Base-by-base conservation (phyloP, 2,113 vertebrate species). In the Pao palembangensis region DNA sequence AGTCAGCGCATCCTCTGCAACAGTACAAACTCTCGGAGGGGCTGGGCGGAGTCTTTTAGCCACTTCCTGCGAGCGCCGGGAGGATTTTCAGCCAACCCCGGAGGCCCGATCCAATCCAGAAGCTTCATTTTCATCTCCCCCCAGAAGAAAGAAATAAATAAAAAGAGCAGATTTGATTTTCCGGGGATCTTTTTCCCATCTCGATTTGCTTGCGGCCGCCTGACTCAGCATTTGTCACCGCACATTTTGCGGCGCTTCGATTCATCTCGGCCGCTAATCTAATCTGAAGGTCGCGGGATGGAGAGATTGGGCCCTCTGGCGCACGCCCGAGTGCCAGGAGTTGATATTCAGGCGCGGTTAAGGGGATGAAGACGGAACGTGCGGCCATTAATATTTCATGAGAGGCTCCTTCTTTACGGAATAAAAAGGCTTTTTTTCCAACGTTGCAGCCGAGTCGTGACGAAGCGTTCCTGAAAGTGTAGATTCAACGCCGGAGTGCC, bases 201-300 rank as follows among this genome's bases (percentile, higher is more conserved):
- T 67, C 61, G 67, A 76, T 85, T 80, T 81, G 76, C 81, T 71
- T 43, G 61, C 68, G 64, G 78, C 64, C 74, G 71, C 75, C 81
- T 84, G 75, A 85, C 75, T 87, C 78, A 85, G 78, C 75, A 41
- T 71, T 53, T 69, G 68, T 82, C 73, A 69, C 60, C 55, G 49
- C 17, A n/a, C 76, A 69, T 79, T 83, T 75, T 19, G 63, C 69
- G 70, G 70, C 28, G 28, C 61, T 50, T 28, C 15, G 59, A 48
- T 71, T 74, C 67, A 75, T 82, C 71, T 72, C 14, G 16, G 61
- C 75, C 67, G 31, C 75, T 73, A 77, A 88, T 83, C 82, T 76
- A 60, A 88, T 80, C 80, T 80, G 73, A 77, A 84, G 78, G 77
- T 1, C 28, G 58, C 52, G 61, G 74, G 60, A 65, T 69, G 72